Evolutionary conservation across 1,140 invertebrate genomes (phyloP).

Genomic region (Glomeris maerens): DNA sequence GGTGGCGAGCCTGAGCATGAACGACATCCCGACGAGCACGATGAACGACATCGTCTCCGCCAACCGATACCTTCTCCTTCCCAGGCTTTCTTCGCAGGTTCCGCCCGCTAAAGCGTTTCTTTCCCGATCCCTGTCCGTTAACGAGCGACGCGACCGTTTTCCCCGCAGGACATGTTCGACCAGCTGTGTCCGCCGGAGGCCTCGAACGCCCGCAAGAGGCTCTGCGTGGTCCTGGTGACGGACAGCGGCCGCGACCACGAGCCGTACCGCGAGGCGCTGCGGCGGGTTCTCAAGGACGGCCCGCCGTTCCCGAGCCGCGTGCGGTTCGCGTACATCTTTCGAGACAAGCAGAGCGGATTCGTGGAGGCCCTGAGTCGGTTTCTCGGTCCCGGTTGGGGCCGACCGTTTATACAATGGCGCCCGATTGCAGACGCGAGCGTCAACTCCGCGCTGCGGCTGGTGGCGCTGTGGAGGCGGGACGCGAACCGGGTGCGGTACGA

Average conservation of each 20-base stretch:
- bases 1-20: slow-evolving; percentile 68
- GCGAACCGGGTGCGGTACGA: slow-evolving; percentile 74
- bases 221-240: slow-evolving; percentile 76
- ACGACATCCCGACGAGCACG: slow-evolving; percentile 69
- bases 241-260: slow-evolving; percentile 39
- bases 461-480: slow-evolving; percentile 79
- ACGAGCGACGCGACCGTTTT: background rate
- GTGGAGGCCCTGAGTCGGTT: slow-evolving; percentile 47
- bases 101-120: slow-evolving; percentile 10
- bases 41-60: slow-evolving; percentile 73
- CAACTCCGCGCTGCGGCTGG: slow-evolving; percentile 45
- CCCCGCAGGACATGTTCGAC: slow-evolving; percentile 51
- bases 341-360: slow-evolving; percentile 66
- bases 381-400: slow-evolving; percentile 1
- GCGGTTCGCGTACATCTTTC: slow-evolving; percentile 71
- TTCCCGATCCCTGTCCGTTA: background rate
- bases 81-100: slow-evolving; percentile 80
- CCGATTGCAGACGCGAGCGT: too few relatives aligned
- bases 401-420: too few relatives aligned
- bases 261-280: slow-evolving; percentile 28
- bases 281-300: slow-evolving; percentile 42
- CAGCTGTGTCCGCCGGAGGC: slow-evolving; percentile 76
- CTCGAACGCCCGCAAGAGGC: slow-evolving; percentile 57
- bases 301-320: slow-evolving; percentile 44
- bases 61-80: slow-evolving; percentile 76